These are phyloP conservation scores for Norana najaformis DNA, from an alignment of 2,888 invertebrate species.

Conservation along the genomic window DNA sequence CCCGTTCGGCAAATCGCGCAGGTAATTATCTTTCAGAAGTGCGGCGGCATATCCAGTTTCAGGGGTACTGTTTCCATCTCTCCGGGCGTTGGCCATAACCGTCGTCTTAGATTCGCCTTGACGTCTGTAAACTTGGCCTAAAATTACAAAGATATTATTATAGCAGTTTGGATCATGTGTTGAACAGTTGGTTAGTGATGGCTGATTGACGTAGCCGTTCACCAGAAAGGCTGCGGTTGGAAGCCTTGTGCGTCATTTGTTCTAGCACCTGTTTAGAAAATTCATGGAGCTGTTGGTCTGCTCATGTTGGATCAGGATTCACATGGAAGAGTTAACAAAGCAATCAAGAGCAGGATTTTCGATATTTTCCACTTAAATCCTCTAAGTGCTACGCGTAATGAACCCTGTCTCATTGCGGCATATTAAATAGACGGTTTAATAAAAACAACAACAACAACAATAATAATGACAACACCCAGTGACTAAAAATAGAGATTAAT, in stretches of 20 bases:
- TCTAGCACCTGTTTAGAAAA: neutral
- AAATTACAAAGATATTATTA: neutral
- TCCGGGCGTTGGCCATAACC: neutral
- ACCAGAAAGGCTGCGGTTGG: neutral
- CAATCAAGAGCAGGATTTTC: no score
- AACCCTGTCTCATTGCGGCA: no score
- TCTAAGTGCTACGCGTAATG: no score
- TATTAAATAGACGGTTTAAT: no score
- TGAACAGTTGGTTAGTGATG: neutral
- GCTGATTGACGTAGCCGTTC: no score
- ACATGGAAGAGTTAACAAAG: no score
- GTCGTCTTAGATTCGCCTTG: neutral
- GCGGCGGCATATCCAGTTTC: neutral
- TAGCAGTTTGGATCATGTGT: neutral
- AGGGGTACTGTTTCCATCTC: neutral
- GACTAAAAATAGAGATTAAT: no score
- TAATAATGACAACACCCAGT: no score
- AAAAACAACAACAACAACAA: no score
- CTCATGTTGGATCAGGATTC: neutral
- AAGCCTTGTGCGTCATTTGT: neutral
- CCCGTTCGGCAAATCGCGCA: neutral
- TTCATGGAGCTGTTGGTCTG: neutral
- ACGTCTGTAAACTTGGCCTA: neutral
- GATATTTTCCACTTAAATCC: no score
- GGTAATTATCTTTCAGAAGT: neutral